phyloP scores from a whole-genome alignment of 2,113 vertebrate species.

The Narcine bancroftii region DNA sequence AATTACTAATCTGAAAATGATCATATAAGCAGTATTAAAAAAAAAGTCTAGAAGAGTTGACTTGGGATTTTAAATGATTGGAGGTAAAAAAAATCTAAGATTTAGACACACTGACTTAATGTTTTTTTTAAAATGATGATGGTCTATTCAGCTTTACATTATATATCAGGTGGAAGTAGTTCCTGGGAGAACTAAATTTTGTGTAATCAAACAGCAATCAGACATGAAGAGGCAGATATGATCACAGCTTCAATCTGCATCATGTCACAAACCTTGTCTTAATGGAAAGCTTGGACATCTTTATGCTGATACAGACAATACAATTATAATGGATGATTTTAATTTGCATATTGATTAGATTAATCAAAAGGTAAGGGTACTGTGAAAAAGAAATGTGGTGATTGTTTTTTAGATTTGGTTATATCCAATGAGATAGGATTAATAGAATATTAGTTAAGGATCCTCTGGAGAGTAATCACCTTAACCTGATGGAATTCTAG shows the following conservation, averaged over 20 bases:
- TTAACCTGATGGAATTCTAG: no score
- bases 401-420: no score
- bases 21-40: not conserved
- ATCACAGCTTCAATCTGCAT: not conserved
- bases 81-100: not conserved
- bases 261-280: not conserved
- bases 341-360: no score
- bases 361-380: no score
- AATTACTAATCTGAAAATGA: slow-evolving; percentile 10
- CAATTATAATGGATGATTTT: not conserved
- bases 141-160: not conserved
- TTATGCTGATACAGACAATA: not conserved
- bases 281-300: not conserved
- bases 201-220: not conserved
- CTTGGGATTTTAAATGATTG: not conserved
- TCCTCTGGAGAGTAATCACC: no score
- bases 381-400: no score
- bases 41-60: no score
- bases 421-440: no score
- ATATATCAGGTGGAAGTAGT: not conserved
- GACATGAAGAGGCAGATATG: not conserved
- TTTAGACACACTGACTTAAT: not conserved
- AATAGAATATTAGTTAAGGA: no score
- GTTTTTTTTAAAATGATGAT: not conserved
- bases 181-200: not conserved